phyloP scores from a whole-genome alignment of 2,888 invertebrate species.

The Tortrix viridana region DNA sequence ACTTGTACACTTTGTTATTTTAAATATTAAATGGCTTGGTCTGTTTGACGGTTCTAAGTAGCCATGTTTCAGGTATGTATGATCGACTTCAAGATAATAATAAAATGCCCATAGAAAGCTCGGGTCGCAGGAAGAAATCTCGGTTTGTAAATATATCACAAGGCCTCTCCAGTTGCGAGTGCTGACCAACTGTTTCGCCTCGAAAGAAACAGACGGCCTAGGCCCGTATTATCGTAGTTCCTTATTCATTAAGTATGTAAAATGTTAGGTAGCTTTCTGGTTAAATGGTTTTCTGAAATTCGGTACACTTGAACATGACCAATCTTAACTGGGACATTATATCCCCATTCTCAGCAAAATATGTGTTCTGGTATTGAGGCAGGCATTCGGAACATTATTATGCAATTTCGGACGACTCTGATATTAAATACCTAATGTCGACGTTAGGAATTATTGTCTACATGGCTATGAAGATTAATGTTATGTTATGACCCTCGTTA shows the following conservation, averaged over 20 bases:
- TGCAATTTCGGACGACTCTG: slow-evolving; percentile 29
- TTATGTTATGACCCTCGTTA: slow-evolving; percentile 3
- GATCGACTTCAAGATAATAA: no score
- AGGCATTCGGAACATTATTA: slow-evolving; percentile 28
- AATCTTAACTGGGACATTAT: slow-evolving; percentile 18
- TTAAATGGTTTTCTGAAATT: slow-evolving; percentile 5
- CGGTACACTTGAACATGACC: slow-evolving; percentile 8
- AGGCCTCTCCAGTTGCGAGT: no score
- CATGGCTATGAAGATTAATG: slow-evolving; percentile 29
- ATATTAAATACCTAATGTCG: slow-evolving; percentile 31
- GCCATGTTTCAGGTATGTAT: no score
- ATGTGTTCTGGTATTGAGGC: slow-evolving; percentile 24
- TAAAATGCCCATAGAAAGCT: no score
- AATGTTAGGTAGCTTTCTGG: no score
- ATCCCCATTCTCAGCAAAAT: slow-evolving; percentile 19
- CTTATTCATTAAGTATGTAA: no score
- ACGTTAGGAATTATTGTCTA: slow-evolving; percentile 8
- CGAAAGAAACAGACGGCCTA: no score
- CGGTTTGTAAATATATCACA: no score
- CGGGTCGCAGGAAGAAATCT: no score
- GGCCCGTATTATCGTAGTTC: no score
- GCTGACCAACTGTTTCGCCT: no score
- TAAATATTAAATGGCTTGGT: neutral
- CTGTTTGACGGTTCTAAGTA: no score
- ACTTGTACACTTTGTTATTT: neutral